Conservation (phyloP, 2,888 invertebrate genomes). For the Mimachlamys varia region DNA sequence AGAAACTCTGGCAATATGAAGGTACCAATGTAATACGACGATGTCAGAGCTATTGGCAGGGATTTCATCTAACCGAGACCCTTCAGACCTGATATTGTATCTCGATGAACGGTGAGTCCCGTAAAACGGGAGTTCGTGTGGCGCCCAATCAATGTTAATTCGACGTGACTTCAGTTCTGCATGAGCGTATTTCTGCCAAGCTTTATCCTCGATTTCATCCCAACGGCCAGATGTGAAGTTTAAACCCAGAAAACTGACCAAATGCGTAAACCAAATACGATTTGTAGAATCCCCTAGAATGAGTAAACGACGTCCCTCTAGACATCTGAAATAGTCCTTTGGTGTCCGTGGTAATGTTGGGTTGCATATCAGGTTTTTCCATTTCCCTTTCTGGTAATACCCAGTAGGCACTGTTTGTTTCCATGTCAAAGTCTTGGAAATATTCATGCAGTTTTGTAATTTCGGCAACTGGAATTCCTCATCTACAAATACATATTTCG, state of each 20-base stretch:
- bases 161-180: neutral
- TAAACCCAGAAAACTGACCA: slow-evolving; percentile 30
- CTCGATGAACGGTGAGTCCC: neutral
- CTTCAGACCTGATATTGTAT: slow-evolving; percentile 34
- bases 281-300: slow-evolving; percentile 42
- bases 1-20: slow-evolving; percentile 37
- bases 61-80: slow-evolving; percentile 38
- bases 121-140: slow-evolving; percentile 42
- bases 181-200: slow-evolving; percentile 43
- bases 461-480: no score
- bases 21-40: slow-evolving; percentile 43
- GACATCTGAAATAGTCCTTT: slow-evolving; percentile 15
- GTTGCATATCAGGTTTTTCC: slow-evolving; percentile 31
- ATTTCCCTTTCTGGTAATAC: slow-evolving; percentile 38
- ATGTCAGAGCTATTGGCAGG: slow-evolving; percentile 32
- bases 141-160: slow-evolving; percentile 37
- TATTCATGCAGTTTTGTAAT: neutral
- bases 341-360: neutral
- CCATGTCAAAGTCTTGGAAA: slow-evolving; percentile 31
- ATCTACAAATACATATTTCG: neutral
- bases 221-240: slow-evolving; percentile 38
- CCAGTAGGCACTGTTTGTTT: slow-evolving; percentile 8
- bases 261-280: slow-evolving; percentile 34
- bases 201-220: slow-evolving; percentile 42
- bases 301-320: neutral